Percentiles rank a stretch among this genome's conserved stretches.
Conservation (phyloP, 2,113 vertebrate species). For the Sminthopsis crassicaudata region DNA sequence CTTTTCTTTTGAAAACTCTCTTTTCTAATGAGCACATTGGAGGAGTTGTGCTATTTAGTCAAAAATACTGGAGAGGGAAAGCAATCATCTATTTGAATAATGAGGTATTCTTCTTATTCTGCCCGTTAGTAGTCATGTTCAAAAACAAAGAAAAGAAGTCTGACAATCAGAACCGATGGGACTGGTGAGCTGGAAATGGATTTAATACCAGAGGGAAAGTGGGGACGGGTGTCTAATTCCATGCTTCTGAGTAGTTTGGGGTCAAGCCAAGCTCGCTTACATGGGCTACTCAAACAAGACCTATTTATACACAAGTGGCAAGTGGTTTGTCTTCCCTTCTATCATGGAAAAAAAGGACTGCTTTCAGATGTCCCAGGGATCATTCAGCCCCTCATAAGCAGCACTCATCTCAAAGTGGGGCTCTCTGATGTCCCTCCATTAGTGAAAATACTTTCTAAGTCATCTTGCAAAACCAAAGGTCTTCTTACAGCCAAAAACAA, state of each 20-base stretch:
- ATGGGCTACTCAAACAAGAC: not conserved
- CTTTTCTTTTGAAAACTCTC: not conserved
- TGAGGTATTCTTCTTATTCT: conserved; percentile 28
- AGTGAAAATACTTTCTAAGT: not conserved
- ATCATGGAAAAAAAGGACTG: not conserved
- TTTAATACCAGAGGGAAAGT: conserved; percentile 15
- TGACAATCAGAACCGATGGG: conserved; percentile 32
- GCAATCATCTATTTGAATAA: conserved; percentile 42
- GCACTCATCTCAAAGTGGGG: not conserved
- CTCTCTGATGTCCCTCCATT: not conserved
- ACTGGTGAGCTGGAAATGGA: not conserved
- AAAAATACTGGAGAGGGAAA: conserved; percentile 18
- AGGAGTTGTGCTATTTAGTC: conserved; percentile 35
- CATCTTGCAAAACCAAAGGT: not conserved
- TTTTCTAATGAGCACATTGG: conserved; percentile 47
- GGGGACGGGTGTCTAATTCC: not conserved
- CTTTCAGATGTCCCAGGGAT: not conserved
- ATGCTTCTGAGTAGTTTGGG: not conserved
- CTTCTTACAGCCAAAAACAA: not conserved
- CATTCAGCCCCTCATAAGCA: not conserved
- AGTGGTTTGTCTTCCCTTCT: not conserved
- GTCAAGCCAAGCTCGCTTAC: not conserved
- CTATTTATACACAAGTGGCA: not conserved
- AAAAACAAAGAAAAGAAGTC: conserved; percentile 48
- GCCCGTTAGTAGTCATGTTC: conserved; percentile 29